phyloP scores from a whole-genome alignment of 2,113 vertebrate genomes.

The Delphinus delphis region DNA sequence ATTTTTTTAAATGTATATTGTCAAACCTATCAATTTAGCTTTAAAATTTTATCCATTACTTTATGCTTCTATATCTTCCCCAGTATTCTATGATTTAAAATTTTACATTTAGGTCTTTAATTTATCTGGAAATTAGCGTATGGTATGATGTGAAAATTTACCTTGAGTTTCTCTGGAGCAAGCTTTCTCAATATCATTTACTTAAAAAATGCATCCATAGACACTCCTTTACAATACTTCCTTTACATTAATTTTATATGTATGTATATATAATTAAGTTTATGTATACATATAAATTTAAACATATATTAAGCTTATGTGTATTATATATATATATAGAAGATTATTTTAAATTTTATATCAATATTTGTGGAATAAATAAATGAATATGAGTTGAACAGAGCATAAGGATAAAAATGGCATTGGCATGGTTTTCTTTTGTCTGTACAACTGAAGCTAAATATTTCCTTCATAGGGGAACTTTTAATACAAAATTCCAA shows the following conservation, averaged over 20 bases:
- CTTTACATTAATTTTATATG: neutral
- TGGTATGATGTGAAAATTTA: neutral
- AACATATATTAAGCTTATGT: neutral
- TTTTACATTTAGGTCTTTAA: neutral
- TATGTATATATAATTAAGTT: neutral
- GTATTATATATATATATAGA: neutral
- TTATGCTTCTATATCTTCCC: neutral
- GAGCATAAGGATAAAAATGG: neutral
- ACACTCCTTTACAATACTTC: neutral
- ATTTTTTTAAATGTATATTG: neutral
- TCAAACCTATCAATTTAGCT: neutral
- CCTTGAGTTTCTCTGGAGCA: neutral
- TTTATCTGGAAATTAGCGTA: neutral
- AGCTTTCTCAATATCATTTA: neutral
- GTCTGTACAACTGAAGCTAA: neutral
- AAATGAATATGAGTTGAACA: neutral
- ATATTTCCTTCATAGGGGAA: slow-evolving; percentile 52
- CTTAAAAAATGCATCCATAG: neutral
- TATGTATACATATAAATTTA: neutral
- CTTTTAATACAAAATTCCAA: slow-evolving; percentile 9
- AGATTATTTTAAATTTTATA: neutral
- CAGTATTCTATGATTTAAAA: neutral
- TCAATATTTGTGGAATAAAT: neutral
- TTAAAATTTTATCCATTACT: neutral
- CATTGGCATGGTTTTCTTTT: slow-evolving; percentile 4